phyloP scores from a whole-genome alignment of 2,113 vertebrate species.

The Pipa parva region DNA sequence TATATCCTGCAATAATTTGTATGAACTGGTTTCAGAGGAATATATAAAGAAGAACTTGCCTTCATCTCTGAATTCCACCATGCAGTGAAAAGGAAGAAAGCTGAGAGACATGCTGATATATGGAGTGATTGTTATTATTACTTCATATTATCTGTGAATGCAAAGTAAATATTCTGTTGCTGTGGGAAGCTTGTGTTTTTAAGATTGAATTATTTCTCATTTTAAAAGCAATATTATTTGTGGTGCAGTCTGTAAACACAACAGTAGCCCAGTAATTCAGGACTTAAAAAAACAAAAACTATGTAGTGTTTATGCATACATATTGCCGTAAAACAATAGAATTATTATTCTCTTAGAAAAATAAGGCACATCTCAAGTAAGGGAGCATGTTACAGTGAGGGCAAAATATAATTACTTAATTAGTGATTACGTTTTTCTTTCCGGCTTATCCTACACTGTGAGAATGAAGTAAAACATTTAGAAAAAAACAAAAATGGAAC shows the following conservation, averaged over 20 bases:
- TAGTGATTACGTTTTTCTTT: too few species aligned
- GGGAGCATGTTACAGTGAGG: too few species aligned
- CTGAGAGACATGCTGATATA: conserved; percentile 12
- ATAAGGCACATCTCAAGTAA: too few species aligned
- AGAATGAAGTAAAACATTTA: too few species aligned
- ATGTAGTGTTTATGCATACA: conserved; percentile 23
- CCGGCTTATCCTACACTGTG: too few species aligned
- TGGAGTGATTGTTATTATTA: conserved; percentile 36
- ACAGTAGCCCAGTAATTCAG: conserved; percentile 4
- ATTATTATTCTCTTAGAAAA: too few species aligned
- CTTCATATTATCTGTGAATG: conserved; percentile 30
- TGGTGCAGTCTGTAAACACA: conserved; percentile 28
- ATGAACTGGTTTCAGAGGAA: too few species aligned
- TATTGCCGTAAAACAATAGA: conserved; percentile 16
- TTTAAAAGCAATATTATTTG: conserved; percentile 33
- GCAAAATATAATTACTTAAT: too few species aligned
- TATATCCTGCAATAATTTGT: too few species aligned
- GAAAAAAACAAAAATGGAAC: too few species aligned
- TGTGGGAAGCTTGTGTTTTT: conserved; percentile 22
- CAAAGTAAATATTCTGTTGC: conserved; percentile 24
- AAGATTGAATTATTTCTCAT: conserved; percentile 39
- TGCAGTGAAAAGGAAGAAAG: conserved; percentile 17
- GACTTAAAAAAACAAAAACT: not conserved
- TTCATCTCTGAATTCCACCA: conserved; percentile 19
- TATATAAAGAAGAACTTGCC: too few species aligned